These are phyloP conservation scores for Tuberolachnus salignus DNA, from an alignment of 2,888 invertebrate species.

Conservation along the genomic window DNA sequence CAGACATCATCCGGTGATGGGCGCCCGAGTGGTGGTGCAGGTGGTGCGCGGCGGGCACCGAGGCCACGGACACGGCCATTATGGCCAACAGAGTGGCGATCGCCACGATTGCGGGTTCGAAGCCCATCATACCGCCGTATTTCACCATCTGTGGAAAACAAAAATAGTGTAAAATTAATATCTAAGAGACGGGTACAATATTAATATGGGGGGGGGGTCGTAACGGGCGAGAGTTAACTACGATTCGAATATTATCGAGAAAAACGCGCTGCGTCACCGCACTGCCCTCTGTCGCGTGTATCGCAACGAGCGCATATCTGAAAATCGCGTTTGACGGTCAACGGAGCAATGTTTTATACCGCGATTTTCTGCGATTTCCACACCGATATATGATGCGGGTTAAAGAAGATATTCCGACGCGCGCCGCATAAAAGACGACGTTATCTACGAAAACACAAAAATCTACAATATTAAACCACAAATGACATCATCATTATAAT, in stretches of 20 bases:
- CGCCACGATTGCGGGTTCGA: slow-evolving; percentile 59
- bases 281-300: not conserved
- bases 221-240: too few species aligned
- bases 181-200: not conserved
- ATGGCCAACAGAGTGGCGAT: slow-evolving; percentile 63
- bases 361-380: too few species aligned
- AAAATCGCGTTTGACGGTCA: not conserved
- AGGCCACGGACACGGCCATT: slow-evolving; percentile 61
- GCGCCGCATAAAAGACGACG: not conserved
- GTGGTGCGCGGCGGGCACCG: slow-evolving; percentile 59
- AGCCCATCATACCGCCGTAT: slow-evolving; percentile 58
- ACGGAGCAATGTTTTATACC: too few species aligned
- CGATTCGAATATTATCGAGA: too few species aligned
- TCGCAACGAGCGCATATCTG: too few species aligned
- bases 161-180: not conserved
- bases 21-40: slow-evolving; percentile 49
- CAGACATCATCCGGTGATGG: slow-evolving; percentile 27
- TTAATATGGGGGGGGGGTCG: not conserved
- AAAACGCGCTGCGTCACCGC: too few species aligned
- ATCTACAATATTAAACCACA: too few species aligned
- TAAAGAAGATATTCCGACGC: too few species aligned
- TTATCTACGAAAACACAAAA: slow-evolving; percentile 29
- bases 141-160: slow-evolving; percentile 59
- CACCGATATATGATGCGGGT: too few species aligned
- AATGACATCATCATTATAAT: too few species aligned